A percentile compares a stretch with the other conserved stretches of the same genome.
phyloP scores from a whole-genome alignment of 2,888 invertebrate species.

The Ecliptopera silaceata region DNA sequence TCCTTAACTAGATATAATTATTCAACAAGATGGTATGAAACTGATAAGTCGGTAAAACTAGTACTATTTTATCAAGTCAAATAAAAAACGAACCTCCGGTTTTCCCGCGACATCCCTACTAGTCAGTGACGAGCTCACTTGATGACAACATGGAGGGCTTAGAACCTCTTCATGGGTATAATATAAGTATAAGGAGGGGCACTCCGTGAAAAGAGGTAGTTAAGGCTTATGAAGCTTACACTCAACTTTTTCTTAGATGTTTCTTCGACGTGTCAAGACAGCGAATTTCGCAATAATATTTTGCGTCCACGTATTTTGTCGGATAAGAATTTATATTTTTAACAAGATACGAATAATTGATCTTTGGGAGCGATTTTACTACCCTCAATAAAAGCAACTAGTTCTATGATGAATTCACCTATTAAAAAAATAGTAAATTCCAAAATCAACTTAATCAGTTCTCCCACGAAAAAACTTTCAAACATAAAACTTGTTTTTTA shows the following conservation, averaged over 20 bases:
- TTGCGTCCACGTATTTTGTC: slow-evolving; percentile 7
- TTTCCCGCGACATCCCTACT: slow-evolving; percentile 9
- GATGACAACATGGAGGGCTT: slow-evolving; percentile 40
- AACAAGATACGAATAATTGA: not conserved
- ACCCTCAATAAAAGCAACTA: too few species aligned
- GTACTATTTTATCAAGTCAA: too few species aligned
- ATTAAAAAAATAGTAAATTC: too few species aligned
- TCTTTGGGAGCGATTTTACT: too few species aligned
- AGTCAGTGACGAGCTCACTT: slow-evolving; percentile 36
- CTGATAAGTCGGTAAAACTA: too few species aligned
- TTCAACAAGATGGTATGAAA: too few species aligned
- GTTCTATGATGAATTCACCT: too few species aligned
- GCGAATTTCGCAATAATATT: slow-evolving; percentile 11
- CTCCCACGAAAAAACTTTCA: too few species aligned
- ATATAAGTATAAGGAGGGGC: slow-evolving; percentile 36
- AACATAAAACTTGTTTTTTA: too few species aligned
- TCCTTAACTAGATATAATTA: too few species aligned
- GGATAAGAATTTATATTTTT: not conserved
- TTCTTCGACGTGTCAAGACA: slow-evolving; percentile 16
- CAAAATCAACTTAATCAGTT: too few species aligned
- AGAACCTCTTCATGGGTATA: slow-evolving; percentile 34
- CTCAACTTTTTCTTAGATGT: slow-evolving; percentile 38
- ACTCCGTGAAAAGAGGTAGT: slow-evolving; percentile 40
- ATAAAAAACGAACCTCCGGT: not conserved
- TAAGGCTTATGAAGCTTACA: slow-evolving; percentile 38